Evolutionary conservation across 1,140 invertebrate species (phyloP).

Genomic region (Pollicipes pollicipes): DNA sequence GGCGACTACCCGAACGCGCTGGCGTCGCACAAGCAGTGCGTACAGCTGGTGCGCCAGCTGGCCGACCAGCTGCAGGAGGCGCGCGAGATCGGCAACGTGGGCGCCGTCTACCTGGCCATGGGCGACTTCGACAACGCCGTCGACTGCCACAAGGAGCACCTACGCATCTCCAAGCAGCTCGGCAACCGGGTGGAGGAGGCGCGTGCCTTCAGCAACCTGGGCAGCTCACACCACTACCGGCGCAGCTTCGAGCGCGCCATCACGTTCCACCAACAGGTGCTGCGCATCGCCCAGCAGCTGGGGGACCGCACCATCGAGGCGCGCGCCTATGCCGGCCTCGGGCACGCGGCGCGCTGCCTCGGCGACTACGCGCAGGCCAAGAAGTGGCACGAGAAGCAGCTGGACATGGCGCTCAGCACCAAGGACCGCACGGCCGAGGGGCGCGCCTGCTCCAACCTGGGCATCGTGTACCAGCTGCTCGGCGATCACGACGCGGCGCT

Average conservation of each 20-base stretch:
- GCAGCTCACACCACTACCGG: constrained; percentile 83
- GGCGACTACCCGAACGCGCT: constrained; percentile 89
- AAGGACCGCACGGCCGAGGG: constrained; percentile 85
- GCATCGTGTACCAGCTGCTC: constrained; percentile 77
- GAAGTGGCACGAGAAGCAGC: constrained; percentile 84
- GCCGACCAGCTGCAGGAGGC: constrained; percentile 80
- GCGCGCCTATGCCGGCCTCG: constrained; percentile 80
- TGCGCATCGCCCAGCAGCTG: constrained; percentile 72
- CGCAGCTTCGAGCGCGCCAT: constrained; percentile 84
- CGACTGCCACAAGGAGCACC: constrained; percentile 89
- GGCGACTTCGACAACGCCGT: constrained; percentile 88
- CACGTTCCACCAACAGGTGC: constrained; percentile 80
- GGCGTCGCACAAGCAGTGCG: constrained; percentile 89
- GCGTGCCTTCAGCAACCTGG: constrained; percentile 81
- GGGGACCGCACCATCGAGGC: constrained; percentile 83
- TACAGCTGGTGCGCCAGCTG: constrained; percentile 85
- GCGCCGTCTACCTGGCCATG: constrained; percentile 87
- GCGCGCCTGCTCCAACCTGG: constrained; percentile 77
- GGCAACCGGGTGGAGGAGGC: constrained; percentile 86
- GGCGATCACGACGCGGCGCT: constrained; percentile 74
- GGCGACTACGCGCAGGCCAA: constrained; percentile 70
- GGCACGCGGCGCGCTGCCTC: constrained; percentile 74
- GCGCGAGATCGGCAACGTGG: constrained; percentile 87
- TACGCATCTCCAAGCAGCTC: constrained; percentile 67
- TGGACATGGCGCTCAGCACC: constrained; percentile 77